Evolutionary conservation across 2,888 invertebrate genomes (phyloP).

Genomic region (Netelia fuscicornis): DNA sequence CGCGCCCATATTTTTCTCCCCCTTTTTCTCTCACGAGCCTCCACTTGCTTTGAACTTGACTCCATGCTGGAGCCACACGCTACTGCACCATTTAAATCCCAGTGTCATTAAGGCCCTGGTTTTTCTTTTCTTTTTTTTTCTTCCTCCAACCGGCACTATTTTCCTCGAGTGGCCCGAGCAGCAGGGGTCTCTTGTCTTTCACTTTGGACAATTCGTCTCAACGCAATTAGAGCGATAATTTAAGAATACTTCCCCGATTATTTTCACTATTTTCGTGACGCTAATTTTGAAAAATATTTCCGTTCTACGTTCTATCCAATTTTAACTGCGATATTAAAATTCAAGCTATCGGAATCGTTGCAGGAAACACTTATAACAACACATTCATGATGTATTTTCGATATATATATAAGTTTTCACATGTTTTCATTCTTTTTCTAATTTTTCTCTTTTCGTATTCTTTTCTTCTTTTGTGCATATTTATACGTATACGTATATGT

Average conservation of each 20-base stretch:
- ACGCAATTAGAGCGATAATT: conserved; percentile 52
- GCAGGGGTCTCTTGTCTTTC: neutral
- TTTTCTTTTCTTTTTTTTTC: conserved; percentile 34
- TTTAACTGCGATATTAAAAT: no score
- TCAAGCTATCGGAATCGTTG: no score
- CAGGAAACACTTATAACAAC: no score
- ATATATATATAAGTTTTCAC: no score
- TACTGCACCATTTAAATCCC: conserved; percentile 73
- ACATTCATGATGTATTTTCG: no score
- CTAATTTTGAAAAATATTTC: neutral
- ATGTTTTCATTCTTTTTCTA: neutral
- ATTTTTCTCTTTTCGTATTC: neutral
- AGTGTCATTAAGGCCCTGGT: conserved; percentile 70
- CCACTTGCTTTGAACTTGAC: conserved; percentile 63
- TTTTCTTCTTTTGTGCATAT: neutral
- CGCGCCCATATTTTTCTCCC: conserved; percentile 34
- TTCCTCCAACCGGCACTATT: conserved; percentile 43
- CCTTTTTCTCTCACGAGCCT: conserved; percentile 52
- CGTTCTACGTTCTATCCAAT: no score
- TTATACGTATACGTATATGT: no score
- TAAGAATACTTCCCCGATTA: conserved; percentile 19
- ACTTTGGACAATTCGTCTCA: conserved; percentile 31
- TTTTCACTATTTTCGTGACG: neutral
- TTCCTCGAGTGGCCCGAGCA: conserved; percentile 20
- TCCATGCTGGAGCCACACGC: conserved; percentile 40